Percentiles rank a stretch among this genome's conserved stretches.
Evolutionary conservation across 2,797 vertebrate genomes (phyloP).

Genomic region (Tolypeutes matacus): DNA sequence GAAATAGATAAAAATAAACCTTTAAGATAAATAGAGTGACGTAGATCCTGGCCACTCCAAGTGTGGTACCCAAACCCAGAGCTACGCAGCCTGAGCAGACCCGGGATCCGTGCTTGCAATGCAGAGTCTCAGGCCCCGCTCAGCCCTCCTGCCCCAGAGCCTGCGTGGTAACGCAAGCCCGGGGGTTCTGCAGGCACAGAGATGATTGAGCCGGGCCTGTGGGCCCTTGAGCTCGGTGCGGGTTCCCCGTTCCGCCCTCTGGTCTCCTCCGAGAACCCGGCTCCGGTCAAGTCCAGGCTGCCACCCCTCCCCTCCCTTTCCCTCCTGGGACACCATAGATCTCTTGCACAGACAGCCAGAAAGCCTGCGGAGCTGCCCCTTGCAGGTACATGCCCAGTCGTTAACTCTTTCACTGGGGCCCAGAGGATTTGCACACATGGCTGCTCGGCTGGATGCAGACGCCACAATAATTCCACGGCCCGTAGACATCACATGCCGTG

Average conservation of each 20-base stretch:
- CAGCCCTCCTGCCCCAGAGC: not conserved
- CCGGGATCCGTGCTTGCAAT: no score
- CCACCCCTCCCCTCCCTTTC: no score
- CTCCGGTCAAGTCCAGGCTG: not conserved
- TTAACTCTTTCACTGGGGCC: rapidly evolving
- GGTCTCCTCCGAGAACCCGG: not conserved
- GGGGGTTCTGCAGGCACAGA: no score
- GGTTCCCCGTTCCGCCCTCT: not conserved
- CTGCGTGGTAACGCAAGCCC: no score
- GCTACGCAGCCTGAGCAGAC: rapidly evolving
- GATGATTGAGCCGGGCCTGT: rapidly evolving
- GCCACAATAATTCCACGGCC: not conserved
- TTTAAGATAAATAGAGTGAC: not conserved
- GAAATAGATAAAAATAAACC: no score
- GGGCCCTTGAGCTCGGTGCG: no score
- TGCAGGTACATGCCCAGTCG: rapidly evolving
- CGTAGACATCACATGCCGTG: rapidly evolving
- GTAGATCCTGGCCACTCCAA: not conserved
- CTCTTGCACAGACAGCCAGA: not conserved
- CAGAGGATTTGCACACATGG: rapidly evolving
- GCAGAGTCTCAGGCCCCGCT: not conserved
- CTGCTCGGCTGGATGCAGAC: not conserved
- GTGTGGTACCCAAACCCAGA: not conserved
- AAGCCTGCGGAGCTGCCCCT: not conserved
- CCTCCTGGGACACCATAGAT: not conserved